Evolutionary conservation across 2,113 vertebrate genomes (phyloP), one percentile per base, ranked within the genome.

Genomic region (Sphaerodactylus townsendi): DNA sequence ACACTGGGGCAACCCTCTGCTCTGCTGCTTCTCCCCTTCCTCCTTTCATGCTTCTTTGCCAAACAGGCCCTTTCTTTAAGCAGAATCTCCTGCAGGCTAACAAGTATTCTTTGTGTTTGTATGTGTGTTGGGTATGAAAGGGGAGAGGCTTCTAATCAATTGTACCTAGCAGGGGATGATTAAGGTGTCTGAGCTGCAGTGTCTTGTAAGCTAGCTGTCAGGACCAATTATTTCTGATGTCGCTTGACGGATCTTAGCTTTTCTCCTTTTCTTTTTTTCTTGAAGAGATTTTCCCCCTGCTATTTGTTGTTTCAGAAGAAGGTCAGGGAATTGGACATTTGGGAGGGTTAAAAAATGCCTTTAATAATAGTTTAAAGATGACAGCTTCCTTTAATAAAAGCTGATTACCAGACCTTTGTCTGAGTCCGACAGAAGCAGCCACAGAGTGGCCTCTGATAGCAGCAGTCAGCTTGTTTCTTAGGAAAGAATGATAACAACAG

Each of bases 181-280:
- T 88, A 85, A 81, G 73, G 37, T 88, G 79, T 82, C 87, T 85
- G 82, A 77, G 59, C 56, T 46, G 46, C 41, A 71, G 59, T 81
- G 74, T 85, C 81, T 88, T 85, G 83, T 86, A 82, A 85, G 78
- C 73, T 59, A 85, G 73, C 82, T 82, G 86, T 85, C 86, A 88
- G 37, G 83, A 78, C 56, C 86, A 82, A 81, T 88, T 85, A 81
- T 88, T 88, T 88, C 77, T 73, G 82, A 88, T 85, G 78, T 66
- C 56, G 30, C 73, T 82, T 85, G 86, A 88, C 59, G 39, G 44
- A 77, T 73, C 46, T 77, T 72, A 53, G 78, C 65, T 72, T 48
- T 44, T 77, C 59, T 65, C 28, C 56, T 64, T 53, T 10, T 72
- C 46, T 19, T 73, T 64, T 62, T 30, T 13, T 28, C 68, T 30